Evolutionary conservation across 2,888 invertebrate genomes (phyloP).

Genomic region (Agapetus fuscipes): DNA sequence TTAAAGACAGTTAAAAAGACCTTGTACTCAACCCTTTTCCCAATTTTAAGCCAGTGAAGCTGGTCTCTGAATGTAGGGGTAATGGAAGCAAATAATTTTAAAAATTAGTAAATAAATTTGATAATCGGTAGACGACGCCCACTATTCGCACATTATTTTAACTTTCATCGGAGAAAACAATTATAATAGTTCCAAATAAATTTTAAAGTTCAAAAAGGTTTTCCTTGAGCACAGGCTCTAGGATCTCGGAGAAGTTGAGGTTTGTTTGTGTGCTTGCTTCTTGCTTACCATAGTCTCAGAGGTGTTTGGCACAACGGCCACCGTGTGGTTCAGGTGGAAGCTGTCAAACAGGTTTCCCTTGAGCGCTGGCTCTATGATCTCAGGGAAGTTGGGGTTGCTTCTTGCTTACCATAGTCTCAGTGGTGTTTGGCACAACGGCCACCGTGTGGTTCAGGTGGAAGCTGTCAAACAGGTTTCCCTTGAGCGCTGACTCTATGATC

Average conservation of each 20-base stretch:
- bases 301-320: constrained; percentile 60
- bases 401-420: constrained; percentile 37
- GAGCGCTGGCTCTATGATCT: constrained; percentile 52
- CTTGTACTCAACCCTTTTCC: too few relatives aligned
- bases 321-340: constrained; percentile 49
- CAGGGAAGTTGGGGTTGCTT: constrained; percentile 70
- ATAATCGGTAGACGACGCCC: too few relatives aligned
- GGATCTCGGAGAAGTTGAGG: constrained; percentile 64
- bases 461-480: constrained; percentile 43
- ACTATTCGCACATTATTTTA: too few relatives aligned
- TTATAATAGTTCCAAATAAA: too few relatives aligned
- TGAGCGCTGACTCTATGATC: constrained; percentile 52
- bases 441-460: constrained; percentile 52
- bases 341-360: constrained; percentile 44
- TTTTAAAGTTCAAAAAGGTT: too few relatives aligned
- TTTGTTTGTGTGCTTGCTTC: too few relatives aligned
- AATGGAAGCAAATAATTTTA: too few relatives aligned
- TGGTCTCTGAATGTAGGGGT: too few relatives aligned
- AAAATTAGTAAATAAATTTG: too few relatives aligned
- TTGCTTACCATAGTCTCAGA: constrained; percentile 38
- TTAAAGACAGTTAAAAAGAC: too few relatives aligned
- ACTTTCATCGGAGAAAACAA: too few relatives aligned
- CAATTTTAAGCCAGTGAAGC: too few relatives aligned
- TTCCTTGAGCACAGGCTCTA: constrained; percentile 48
- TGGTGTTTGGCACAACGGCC: constrained; percentile 58